Evolutionary conservation across 2,888 invertebrate species (phyloP), one percentile per base, ranked within the genome.

Genomic region (Bhutanitis thaidina): DNA sequence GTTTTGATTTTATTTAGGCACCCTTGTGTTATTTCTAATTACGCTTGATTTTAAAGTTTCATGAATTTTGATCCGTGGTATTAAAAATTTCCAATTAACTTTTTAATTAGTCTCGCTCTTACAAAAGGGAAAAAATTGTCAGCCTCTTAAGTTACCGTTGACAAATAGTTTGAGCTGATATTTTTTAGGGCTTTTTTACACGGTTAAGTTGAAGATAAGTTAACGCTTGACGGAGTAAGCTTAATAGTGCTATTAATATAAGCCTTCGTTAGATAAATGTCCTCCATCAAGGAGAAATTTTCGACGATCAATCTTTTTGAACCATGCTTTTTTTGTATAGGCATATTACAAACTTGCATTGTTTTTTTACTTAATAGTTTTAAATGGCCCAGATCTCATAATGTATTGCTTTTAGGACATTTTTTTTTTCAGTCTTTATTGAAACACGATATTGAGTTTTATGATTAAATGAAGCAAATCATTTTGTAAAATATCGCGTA

Each of bases 221-320:
- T 61, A 55, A 49, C 52, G 63, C 60, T 67, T 69, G 77, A 78
- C 63, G 67, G 71, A 75, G 73, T 67, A 62, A 48, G 51, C 54
- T 60, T 80, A 81, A 81, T 77, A 69, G 68, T 56, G 54, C 69
- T 60, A 81, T 81, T 80, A 77, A 79, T 78, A 71, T 57, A 53
- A 61, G 69, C 71, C 69, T 62, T 43, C 29, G 53, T 55, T 55
- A 71, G 73, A 78, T 73, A 71, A 62, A 60, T 59, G 57, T 45
- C 50, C 46, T 46, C 40, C 52, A 55, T 55, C 57, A 43, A 49
- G 55, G 53, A 49, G 51, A 43, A 41, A 52, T 55, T 57, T 53
- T 53, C 49, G 56, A 34, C 43, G 57, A 57, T 60, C 56, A 56
- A 56, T 56, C 57, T 48, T 43, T 20, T 45, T 51, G 50, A 39